These are phyloP conservation scores for Lydus trimaculatus DNA, from an alignment of 2,888 invertebrate genomes.

Conservation along the genomic window DNA sequence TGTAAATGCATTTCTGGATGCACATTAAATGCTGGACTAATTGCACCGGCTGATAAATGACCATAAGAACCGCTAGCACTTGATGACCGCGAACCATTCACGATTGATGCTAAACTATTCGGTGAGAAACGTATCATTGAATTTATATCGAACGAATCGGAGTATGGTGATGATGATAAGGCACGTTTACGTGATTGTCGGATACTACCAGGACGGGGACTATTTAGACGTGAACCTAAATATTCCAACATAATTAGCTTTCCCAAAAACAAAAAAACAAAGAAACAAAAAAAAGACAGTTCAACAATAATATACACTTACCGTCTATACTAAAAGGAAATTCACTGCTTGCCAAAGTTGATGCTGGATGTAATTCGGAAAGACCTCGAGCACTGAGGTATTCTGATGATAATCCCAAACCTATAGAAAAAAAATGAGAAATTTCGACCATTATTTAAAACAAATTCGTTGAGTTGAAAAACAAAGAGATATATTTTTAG, in stretches of 20 bases:
- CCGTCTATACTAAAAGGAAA: slow-evolving; percentile 92
- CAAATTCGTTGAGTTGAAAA: not conserved
- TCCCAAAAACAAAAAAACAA: slow-evolving; percentile 17
- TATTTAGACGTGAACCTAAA: slow-evolving; percentile 71
- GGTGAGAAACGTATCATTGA: slow-evolving; percentile 96
- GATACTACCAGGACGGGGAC: slow-evolving; percentile 65
- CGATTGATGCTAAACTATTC: slow-evolving; percentile 83
- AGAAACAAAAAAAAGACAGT: too few relatives aligned
- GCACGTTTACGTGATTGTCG: slow-evolving; percentile 83
- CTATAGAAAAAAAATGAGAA: slow-evolving; percentile 49
- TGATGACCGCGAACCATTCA: slow-evolving; percentile 85
- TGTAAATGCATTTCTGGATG: slow-evolving; percentile 72
- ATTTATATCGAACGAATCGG: slow-evolving; percentile 94
- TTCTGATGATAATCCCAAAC: slow-evolving; percentile 69
- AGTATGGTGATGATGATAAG: slow-evolving; percentile 93
- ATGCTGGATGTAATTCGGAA: slow-evolving; percentile 68
- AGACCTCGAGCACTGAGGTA: slow-evolving; percentile 66
- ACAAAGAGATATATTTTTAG: slow-evolving; percentile 2
- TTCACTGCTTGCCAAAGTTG: slow-evolving; percentile 83
- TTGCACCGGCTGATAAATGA: slow-evolving; percentile 92
- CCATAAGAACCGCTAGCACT: slow-evolving; percentile 96
- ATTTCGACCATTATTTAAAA: not conserved
- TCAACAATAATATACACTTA: slow-evolving; percentile 58
- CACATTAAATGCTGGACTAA: slow-evolving; percentile 83
- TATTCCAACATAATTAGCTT: slow-evolving; percentile 15